A percentile compares a stretch with the other conserved stretches of the same genome.
phyloP scores from a whole-genome alignment of 2,888 invertebrate species.

The Pterobdella sp. region DNA sequence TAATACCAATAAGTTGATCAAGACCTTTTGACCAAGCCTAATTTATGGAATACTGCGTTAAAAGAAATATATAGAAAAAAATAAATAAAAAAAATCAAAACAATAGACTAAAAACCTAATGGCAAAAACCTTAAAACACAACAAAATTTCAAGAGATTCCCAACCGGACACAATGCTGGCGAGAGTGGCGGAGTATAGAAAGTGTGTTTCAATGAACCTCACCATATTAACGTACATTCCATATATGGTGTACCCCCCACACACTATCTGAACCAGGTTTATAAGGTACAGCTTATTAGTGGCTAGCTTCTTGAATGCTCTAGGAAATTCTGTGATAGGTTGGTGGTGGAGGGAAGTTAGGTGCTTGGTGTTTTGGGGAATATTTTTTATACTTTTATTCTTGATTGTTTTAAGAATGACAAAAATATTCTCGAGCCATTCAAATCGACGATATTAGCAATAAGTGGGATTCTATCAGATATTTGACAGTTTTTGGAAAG shows the following conservation, averaged over 20 bases:
- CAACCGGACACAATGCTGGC: constrained; percentile 36
- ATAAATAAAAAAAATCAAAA: not conserved
- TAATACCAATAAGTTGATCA: too few relatives aligned
- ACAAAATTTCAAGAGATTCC: not conserved
- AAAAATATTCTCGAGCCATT: not conserved
- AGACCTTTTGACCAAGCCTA: too few relatives aligned
- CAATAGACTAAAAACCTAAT: not conserved
- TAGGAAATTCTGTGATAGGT: constrained; percentile 34
- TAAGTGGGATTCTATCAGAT: too few relatives aligned
- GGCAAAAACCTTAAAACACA: not conserved
- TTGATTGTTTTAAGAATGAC: not conserved
- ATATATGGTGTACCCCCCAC: constrained; percentile 32
- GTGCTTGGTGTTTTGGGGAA: too few relatives aligned
- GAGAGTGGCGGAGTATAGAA: constrained; percentile 34
- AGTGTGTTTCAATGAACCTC: constrained; percentile 38
- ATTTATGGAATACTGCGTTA: too few relatives aligned
- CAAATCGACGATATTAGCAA: too few relatives aligned
- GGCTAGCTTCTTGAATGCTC: constrained; percentile 31
- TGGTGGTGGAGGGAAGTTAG: not conserved
- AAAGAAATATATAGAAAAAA: not conserved
- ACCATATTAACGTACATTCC: constrained; percentile 35
- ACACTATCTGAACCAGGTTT: constrained; percentile 27
- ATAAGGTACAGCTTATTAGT: constrained; percentile 34
- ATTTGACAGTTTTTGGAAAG: too few relatives aligned
- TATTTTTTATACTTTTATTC: not conserved